phyloP scores from a whole-genome alignment of 2,113 vertebrate species.

The Sclerurus mexicanus region DNA sequence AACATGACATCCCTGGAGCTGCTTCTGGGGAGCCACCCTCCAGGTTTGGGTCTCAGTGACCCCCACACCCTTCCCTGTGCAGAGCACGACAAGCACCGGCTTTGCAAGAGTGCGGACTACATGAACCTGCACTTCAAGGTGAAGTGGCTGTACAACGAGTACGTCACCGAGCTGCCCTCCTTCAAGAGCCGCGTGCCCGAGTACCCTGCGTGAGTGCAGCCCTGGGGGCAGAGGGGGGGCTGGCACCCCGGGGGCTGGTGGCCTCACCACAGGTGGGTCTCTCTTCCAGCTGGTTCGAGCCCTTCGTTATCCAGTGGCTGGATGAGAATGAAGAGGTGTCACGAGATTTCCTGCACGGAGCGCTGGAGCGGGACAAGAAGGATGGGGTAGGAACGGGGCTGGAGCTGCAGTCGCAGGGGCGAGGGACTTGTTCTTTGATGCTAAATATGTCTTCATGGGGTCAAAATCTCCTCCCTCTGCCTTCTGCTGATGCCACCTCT shows the following conservation, averaged over 20 bases:
- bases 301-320: conserved; percentile 98
- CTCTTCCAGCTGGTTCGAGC: conserved; percentile 91
- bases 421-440: neutral
- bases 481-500: neutral
- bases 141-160: conserved; percentile 98
- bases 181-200: conserved; percentile 95
- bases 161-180: conserved; percentile 93
- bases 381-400: conserved; percentile 84
- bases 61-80: neutral
- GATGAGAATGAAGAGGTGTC: conserved; percentile 99
- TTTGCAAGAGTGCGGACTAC: conserved; percentile 98
- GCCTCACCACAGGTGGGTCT: neutral
- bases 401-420: rapidly evolving
- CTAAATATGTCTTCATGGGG: neutral
- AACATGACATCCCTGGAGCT: neutral
- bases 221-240: neutral
- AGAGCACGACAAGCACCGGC: conserved; percentile 96
- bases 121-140: conserved; percentile 99
- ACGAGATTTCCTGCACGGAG: conserved; percentile 92
- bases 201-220: conserved; percentile 92
- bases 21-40: neutral
- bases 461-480: neutral
- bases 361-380: conserved; percentile 97
- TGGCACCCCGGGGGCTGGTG: neutral
- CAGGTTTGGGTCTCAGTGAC: neutral